These are phyloP conservation scores for Lymantria dispar DNA, from an alignment of 2,888 invertebrate species.

Conservation along the genomic window DNA sequence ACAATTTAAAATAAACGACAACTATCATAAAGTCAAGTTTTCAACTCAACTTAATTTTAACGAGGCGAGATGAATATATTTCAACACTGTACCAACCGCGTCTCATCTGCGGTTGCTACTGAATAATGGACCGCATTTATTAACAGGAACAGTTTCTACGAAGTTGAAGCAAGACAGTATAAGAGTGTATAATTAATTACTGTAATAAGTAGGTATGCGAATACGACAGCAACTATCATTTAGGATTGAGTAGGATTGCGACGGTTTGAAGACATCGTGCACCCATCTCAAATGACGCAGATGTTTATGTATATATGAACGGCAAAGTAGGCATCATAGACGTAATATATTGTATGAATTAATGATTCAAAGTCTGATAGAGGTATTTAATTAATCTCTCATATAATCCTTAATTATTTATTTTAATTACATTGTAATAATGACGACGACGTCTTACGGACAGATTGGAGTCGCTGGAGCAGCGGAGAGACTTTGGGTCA, in stretches of 20 bases:
- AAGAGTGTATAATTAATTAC: constrained; percentile 71
- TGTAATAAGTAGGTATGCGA: constrained; percentile 46
- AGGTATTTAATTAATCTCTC: no score
- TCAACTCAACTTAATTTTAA: constrained; percentile 62
- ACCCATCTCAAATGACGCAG: constrained; percentile 18
- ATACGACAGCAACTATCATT: constrained; percentile 61
- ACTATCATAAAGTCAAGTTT: constrained; percentile 60
- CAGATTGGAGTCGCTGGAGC: no score
- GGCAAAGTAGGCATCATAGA: constrained; percentile 13
- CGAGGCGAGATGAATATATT: constrained; percentile 63
- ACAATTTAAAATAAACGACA: constrained; percentile 43
- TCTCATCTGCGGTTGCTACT: constrained; percentile 72
- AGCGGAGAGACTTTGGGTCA: no score
- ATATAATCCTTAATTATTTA: no score
- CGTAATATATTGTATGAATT: constrained; percentile 16
- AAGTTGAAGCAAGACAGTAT: constrained; percentile 57
- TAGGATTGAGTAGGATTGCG: constrained; percentile 47
- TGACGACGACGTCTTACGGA: no score
- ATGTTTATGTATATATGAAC: constrained; percentile 20
- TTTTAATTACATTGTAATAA: no score
- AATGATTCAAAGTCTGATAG: constrained; percentile 11
- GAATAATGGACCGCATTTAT: constrained; percentile 77
- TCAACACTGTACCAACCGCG: constrained; percentile 60
- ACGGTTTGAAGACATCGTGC: constrained; percentile 3
- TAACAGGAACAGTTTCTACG: constrained; percentile 65